Evolutionary conservation across 2,888 invertebrate genomes (phyloP).

Genomic region (Sminthurides aquaticus): DNA sequence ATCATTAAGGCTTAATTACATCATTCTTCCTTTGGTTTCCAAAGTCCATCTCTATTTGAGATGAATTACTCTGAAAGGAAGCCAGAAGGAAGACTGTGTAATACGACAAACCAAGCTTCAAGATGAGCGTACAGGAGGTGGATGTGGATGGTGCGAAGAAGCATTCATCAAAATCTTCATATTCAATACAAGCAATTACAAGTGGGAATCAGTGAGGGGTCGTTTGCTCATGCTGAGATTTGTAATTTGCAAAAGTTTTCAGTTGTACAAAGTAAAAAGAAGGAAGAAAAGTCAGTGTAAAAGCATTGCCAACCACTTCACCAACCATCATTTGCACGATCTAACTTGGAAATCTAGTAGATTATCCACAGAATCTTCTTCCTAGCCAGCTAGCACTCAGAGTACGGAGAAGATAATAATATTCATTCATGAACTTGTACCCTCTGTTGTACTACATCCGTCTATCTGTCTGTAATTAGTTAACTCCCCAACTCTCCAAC

Average conservation of each 20-base stretch:
- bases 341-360: neutral
- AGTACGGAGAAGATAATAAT: neutral
- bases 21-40: neutral
- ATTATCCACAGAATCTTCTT: neutral
- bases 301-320: neutral
- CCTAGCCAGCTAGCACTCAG: no score
- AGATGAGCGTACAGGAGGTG: neutral
- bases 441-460: neutral
- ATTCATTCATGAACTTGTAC: neutral
- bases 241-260: neutral
- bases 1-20: neutral
- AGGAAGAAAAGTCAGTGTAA: neutral
- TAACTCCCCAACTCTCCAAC: neutral
- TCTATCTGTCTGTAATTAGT: no score
- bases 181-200: neutral
- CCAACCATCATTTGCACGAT: neutral
- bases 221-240: neutral
- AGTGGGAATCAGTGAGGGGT: neutral
- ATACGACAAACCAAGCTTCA: no score
- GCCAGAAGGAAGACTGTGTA: no score
- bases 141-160: neutral
- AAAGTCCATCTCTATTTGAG: neutral
- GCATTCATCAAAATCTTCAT: neutral
- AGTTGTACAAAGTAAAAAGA: neutral
- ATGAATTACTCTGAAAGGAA: neutral